These are phyloP conservation scores for Eumerus sabulonum DNA, from an alignment of 2,888 invertebrate genomes.

Conservation along the genomic window DNA sequence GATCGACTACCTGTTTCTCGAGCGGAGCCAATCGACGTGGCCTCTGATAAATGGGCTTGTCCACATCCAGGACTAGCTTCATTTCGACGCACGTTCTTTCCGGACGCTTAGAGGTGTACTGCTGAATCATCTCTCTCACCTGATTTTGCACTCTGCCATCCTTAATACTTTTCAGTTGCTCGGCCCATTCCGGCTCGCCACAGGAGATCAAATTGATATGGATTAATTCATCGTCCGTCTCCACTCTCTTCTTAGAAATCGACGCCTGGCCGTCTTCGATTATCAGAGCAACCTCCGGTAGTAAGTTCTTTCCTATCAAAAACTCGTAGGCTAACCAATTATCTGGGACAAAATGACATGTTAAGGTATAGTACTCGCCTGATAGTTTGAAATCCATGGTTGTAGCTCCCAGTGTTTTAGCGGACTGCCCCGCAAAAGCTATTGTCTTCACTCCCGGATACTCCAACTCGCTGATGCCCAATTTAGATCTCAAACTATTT, in stretches of 20 bases:
- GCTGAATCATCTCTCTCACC: slow-evolving; percentile 20
- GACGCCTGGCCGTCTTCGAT: slow-evolving; percentile 18
- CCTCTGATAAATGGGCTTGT: slow-evolving; percentile 27
- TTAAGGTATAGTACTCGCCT: slow-evolving; percentile 37
- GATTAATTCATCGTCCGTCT: slow-evolving; percentile 11
- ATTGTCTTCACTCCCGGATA: slow-evolving; percentile 19
- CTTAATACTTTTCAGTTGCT: slow-evolving; percentile 18
- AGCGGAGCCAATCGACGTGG: slow-evolving; percentile 29
- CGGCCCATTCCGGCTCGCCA: slow-evolving; percentile 15
- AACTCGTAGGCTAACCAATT: slow-evolving; percentile 36
- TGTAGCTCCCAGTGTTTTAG: slow-evolving; percentile 14
- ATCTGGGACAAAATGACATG: slow-evolving; percentile 36
- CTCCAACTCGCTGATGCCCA: slow-evolving; percentile 5
- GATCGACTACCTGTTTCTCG: slow-evolving; percentile 36
- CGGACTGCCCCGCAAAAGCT: slow-evolving; percentile 17
- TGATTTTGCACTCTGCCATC: slow-evolving; percentile 1
- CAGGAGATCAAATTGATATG: slow-evolving; percentile 20
- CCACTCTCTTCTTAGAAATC: slow-evolving; percentile 16
- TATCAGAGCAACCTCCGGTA: slow-evolving; percentile 22
- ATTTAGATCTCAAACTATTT: slow-evolving; percentile 9
- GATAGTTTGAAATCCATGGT: slow-evolving; percentile 18
- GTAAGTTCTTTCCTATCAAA: slow-evolving; percentile 28
- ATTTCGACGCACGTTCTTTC: slow-evolving; percentile 20
- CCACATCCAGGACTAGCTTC: slow-evolving; percentile 25
- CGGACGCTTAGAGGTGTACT: slow-evolving; percentile 72